Base-by-base conservation (phyloP, 2,797 vertebrate genomes). In the Rhinatrema bivittatum region DNA sequence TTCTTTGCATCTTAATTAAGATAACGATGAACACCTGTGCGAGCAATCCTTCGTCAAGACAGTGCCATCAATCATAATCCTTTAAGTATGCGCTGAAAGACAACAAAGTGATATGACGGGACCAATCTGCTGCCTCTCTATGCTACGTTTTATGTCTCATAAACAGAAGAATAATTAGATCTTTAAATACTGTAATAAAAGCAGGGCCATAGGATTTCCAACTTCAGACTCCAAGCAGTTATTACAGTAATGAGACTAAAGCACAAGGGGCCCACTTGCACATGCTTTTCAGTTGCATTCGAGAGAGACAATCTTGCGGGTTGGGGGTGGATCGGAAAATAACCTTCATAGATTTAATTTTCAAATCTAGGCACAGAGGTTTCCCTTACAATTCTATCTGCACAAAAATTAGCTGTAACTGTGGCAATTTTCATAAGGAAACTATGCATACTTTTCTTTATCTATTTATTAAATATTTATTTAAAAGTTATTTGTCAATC, bases 51-150 rank as follows among this genome's bases (percentile, higher is more conserved):
- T 73, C 53, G 59, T 68, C 65, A 67, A 74, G 74, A 67, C 68
- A 79, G 64, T 61, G 62, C 78, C 79, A 82, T 80, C 78, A 79
- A 79, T 82, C 78, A 78, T 72, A 77, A 76, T 73, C 76, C 68
- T 76, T 76, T 81, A 82, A 79, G 72, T 58, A 74, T 60, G 62
- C 60, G 68, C 50, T 61, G 51, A 68, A 71, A 62, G 16, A 38
- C 67, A 61, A 68, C 66, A 53, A 47, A 76, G 71, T 36, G 3
- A 16, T 56, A 54, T 54, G 72, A 77, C 33, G 44, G 69, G 64
- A 73, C 62, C 74, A 76, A 82, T 76, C 73, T 79, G 74, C 62
- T 69, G 62, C 66, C 74, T 67, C 62, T 74, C 57, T 21, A 22
- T 29, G 44, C 36, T 30, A 36, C 14, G 42, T 63, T 73, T 38